Evolutionary conservation across 2,113 vertebrate genomes (phyloP).

Genomic region (Hydropotes inermis): DNA sequence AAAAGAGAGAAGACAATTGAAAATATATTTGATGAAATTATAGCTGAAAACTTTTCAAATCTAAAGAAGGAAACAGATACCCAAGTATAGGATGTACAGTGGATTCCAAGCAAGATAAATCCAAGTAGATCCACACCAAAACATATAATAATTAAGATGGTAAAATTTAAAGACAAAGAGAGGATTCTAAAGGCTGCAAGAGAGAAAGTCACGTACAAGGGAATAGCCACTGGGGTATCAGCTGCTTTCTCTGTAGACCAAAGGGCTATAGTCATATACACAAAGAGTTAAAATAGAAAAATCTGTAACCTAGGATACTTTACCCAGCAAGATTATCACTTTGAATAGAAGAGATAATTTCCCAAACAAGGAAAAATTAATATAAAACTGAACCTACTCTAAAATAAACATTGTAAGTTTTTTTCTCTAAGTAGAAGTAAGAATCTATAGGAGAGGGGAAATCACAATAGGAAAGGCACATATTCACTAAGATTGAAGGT

Average conservation of each 20-base stretch:
- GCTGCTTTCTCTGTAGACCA: neutral
- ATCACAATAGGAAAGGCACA: neutral
- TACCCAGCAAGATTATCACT: neutral
- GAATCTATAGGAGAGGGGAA: neutral
- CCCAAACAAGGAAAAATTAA: neutral
- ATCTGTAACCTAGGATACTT: neutral
- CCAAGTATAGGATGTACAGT: neutral
- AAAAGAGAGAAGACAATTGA: neutral
- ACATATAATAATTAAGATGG: neutral
- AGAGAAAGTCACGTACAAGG: neutral
- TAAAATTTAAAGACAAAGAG: neutral
- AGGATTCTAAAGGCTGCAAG: neutral
- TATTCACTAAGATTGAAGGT: neutral
- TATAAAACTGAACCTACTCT: neutral
- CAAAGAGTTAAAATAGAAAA: neutral
- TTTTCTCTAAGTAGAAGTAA: neutral
- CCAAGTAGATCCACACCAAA: neutral
- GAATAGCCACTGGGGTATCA: neutral
- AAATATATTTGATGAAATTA: neutral
- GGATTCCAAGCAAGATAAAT: neutral
- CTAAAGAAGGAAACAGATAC: neutral
- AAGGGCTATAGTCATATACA: neutral
- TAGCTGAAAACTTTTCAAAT: neutral
- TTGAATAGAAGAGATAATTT: neutral
- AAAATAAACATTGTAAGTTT: neutral